Base-by-base conservation (phyloP, 2,888 invertebrate genomes). In the Linyphia triangularis region DNA sequence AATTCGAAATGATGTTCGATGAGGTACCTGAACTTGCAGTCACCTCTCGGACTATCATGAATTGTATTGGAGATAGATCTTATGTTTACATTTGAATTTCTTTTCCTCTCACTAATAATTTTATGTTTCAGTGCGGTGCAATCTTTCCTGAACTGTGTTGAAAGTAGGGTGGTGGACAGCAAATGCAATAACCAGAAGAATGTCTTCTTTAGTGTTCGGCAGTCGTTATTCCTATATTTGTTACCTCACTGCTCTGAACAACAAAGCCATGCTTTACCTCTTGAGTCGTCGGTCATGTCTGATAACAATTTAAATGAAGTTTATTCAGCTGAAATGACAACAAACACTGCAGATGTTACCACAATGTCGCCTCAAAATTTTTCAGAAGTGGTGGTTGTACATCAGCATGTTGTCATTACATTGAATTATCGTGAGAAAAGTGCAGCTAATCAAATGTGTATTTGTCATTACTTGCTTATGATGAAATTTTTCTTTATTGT, bases 391-490 rank as follows among this genome's bases (percentile, higher is more conserved):
- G 26, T 24, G 24, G 28, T 70, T 43, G 22, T 70, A 6, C 70
- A 70, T 70, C 70, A 70, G n/a, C 70, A 70, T 43, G 43, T 70
- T 22, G 26, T 70, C 24, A 26, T 70, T 22, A 70, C 40, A 7
- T 2, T 51, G 24, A 70, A 33, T n/a, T 43, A 43, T 43, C 19
- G n/a, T 24, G 70, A 70, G 13, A 70, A 24, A 22, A 70, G 26
- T 70, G n/a, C 24, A 43, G 70, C 70, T 43, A 51, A 16, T 3
- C 51, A 51, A 51, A 7, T 51, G n/a, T 51, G 3, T 16, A n/a
- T 51, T 51, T 51, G 16, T 51, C 5, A 5, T 51, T 51, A 51
- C n/a, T 51, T 51, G 16, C 5, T 51, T 51, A 5, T 16, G 1
- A 1, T 51, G 9, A n/a, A 5, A n/a, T 13, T 51, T 1, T 51